Evolutionary conservation across 2,113 vertebrate genomes (phyloP).

Genomic region (Tetrao urogallus): DNA sequence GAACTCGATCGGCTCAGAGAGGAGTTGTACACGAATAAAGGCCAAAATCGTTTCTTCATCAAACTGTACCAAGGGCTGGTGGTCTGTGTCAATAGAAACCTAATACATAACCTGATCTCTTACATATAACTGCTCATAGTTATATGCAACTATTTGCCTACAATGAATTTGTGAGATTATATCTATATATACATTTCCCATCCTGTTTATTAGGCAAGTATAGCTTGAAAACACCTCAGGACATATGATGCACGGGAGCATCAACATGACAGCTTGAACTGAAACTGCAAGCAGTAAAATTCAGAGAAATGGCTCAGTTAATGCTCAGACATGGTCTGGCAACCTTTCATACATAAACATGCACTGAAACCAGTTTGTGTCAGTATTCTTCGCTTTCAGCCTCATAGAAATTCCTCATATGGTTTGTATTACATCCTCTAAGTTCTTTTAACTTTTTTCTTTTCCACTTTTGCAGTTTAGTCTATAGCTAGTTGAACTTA

Average conservation of each 20-base stretch:
- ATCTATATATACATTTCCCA: not conserved
- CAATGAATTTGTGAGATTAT: not conserved
- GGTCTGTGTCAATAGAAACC: not conserved
- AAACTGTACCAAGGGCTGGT: not conserved
- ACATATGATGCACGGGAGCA: not conserved
- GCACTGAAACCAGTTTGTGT: constrained; percentile 21
- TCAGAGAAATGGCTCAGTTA: constrained; percentile 50
- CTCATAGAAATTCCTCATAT: not conserved
- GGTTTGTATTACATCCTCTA: not conserved
- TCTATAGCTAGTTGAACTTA: constrained; percentile 42
- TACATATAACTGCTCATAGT: not conserved
- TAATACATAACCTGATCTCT: not conserved
- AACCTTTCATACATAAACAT: constrained; percentile 49
- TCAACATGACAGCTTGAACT: constrained; percentile 8
- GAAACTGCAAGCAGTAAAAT: constrained; percentile 37
- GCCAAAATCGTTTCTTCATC: not conserved
- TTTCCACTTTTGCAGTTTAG: constrained; percentile 25
- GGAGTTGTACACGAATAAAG: not conserved
- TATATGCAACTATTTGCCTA: not conserved
- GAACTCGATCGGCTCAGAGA: not conserved
- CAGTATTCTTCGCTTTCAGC: constrained; percentile 29
- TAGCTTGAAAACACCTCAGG: not conserved
- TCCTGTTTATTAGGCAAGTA: not conserved
- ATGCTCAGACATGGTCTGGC: constrained; percentile 48
- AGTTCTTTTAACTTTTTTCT: constrained; percentile 6